phyloP scores from a whole-genome alignment of 2,113 vertebrate genomes.

The Odobenus rosmarus region DNA sequence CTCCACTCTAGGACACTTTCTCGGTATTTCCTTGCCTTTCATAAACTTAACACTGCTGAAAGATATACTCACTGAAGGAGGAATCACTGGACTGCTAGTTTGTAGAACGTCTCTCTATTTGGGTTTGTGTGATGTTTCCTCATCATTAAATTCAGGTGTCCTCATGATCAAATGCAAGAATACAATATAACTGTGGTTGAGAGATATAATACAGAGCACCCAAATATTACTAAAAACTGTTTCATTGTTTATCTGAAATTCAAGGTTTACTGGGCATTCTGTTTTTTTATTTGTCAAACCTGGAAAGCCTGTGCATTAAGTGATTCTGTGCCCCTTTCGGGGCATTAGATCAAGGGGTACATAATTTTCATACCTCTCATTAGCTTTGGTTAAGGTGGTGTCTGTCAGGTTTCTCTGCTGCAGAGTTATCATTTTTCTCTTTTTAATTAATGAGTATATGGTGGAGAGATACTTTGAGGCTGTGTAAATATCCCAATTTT shows the following conservation, averaged over 20 bases:
- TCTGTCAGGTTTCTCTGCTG: background rate
- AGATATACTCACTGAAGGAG: background rate
- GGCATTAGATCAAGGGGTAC: accelerated
- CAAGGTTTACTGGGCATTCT: background rate
- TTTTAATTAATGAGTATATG: background rate
- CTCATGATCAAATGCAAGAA: background rate
- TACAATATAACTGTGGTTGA: background rate
- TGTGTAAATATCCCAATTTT: background rate
- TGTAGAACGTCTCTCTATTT: background rate
- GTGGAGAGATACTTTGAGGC: background rate
- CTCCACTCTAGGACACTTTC: background rate
- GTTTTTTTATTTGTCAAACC: background rate
- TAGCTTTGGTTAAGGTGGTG: background rate
- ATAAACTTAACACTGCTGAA: background rate
- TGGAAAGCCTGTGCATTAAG: background rate
- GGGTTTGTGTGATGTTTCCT: background rate
- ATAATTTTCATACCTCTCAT: background rate
- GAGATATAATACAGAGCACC: background rate
- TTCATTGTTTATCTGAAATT: background rate
- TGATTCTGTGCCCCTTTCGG: background rate
- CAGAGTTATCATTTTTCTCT: background rate
- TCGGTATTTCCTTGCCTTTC: background rate
- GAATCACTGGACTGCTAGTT: background rate
- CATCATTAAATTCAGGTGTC: background rate
- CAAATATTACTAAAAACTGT: background rate